Evolutionary conservation across 2,113 vertebrate genomes (phyloP).

Genomic region (Alethe castanea): DNA sequence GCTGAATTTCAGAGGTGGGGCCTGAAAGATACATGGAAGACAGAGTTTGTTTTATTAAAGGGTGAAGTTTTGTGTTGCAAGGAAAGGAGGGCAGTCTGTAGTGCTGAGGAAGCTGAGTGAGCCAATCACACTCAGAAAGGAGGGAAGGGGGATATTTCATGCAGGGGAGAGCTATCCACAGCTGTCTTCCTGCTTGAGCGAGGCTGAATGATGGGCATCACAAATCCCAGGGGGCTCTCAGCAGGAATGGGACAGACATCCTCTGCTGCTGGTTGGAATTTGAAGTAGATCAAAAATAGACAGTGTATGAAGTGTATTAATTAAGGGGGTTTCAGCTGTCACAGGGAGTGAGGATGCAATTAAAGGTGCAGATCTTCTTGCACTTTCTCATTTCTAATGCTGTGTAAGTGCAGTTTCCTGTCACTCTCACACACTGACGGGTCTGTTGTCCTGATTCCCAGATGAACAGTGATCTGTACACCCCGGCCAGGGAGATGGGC

Average conservation of each 20-base stretch:
- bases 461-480: not conserved
- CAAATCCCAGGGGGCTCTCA: not conserved
- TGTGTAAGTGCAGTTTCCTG: not conserved
- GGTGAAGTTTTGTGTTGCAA: not conserved
- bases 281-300: conserved; percentile 1
- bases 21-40: not conserved
- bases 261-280: not conserved
- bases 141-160: not conserved
- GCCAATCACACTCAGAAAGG: not conserved
- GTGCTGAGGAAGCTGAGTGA: not conserved
- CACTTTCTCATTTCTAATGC: not conserved
- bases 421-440: not conserved
- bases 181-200: not conserved
- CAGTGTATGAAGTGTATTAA: conserved; percentile 12
- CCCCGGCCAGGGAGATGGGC: not conserved
- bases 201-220: not conserved
- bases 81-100: not conserved
- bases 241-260: not conserved
- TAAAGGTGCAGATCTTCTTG: conserved; percentile 5
- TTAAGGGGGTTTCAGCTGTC: conserved; percentile 37
- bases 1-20: not conserved
- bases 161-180: not conserved
- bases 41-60: not conserved
- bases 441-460: not conserved
- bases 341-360: not conserved